Evolutionary conservation across 2,888 invertebrate species (phyloP).

Genomic region (Sicus ferrugineus): DNA sequence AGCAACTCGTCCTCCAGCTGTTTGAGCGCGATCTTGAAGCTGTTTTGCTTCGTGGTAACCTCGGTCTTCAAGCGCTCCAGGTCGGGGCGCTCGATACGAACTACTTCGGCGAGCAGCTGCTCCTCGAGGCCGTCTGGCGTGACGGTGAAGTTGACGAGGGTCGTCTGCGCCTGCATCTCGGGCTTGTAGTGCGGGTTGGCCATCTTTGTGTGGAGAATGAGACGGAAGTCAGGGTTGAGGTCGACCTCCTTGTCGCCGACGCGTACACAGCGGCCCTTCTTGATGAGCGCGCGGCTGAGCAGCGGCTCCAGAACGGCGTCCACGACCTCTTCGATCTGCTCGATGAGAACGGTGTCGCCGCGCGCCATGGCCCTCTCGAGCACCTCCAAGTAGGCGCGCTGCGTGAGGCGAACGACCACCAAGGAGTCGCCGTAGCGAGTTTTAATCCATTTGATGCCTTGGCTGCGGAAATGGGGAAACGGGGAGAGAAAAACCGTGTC

Average conservation of each 20-base stretch:
- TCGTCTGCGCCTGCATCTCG: slow-evolving; percentile 96
- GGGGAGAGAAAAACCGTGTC: background rate
- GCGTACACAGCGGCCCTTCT: slow-evolving; percentile 81
- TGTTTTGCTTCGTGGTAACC: slow-evolving; percentile 91
- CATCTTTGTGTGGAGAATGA: slow-evolving; percentile 91
- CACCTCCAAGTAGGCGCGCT: slow-evolving; percentile 83
- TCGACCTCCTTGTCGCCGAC: slow-evolving; percentile 95
- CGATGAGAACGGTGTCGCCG: slow-evolving; percentile 82
- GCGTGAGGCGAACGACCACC: slow-evolving; percentile 78
- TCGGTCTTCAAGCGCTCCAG: slow-evolving; percentile 84
- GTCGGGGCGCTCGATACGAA: slow-evolving; percentile 92
- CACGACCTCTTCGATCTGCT: slow-evolving; percentile 90
- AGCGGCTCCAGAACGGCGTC: slow-evolving; percentile 93
- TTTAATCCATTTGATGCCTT: slow-evolving; percentile 96
- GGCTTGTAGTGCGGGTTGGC: slow-evolving; percentile 97
- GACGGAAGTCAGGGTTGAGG: slow-evolving; percentile 80
- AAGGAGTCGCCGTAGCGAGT: slow-evolving; percentile 78
- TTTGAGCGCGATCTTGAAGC: slow-evolving; percentile 92
- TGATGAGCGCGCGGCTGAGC: slow-evolving; percentile 86
- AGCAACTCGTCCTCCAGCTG: slow-evolving; percentile 89
- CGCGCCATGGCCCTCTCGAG: slow-evolving; percentile 79
- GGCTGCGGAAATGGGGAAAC: slow-evolving; percentile 62
- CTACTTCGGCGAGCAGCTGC: slow-evolving; percentile 91
- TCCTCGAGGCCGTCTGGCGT: slow-evolving; percentile 95
- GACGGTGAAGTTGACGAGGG: slow-evolving; percentile 95